Evolutionary conservation across 2,888 invertebrate species (phyloP).

Genomic region (Digitonthophagus gazella): DNA sequence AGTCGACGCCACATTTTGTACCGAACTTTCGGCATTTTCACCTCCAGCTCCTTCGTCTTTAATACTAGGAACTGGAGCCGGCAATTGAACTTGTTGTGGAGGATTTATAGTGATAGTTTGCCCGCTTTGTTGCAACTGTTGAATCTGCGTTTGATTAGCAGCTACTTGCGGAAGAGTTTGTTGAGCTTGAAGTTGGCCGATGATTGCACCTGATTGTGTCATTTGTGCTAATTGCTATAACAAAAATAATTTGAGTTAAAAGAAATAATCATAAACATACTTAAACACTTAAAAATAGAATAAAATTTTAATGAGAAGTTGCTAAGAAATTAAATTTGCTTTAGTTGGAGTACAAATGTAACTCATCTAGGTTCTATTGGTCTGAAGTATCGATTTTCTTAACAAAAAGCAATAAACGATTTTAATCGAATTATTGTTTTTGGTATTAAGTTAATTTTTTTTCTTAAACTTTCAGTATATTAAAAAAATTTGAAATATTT

Average conservation of each 20-base stretch:
- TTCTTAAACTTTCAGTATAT: too few relatives aligned
- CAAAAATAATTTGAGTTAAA: background rate
- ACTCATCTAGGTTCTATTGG: too few relatives aligned
- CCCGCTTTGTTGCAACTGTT: slow-evolving; percentile 39
- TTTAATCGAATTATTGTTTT: background rate
- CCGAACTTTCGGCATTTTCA: slow-evolving; percentile 27
- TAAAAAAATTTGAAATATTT: too few relatives aligned
- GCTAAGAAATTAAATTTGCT: too few relatives aligned
- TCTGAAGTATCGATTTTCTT: too few relatives aligned
- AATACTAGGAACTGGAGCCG: slow-evolving; percentile 40
- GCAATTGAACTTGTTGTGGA: slow-evolving; percentile 47
- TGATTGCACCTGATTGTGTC: slow-evolving; percentile 54
- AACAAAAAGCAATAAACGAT: too few relatives aligned
- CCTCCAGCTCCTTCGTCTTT: slow-evolving; percentile 29
- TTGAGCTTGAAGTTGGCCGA: slow-evolving; percentile 49
- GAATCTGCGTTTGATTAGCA: slow-evolving; percentile 42
- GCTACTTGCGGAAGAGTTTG: slow-evolving; percentile 44
- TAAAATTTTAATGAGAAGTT: too few relatives aligned
- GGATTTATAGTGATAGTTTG: slow-evolving; percentile 41
- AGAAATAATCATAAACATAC: too few relatives aligned
- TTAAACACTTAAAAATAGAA: too few relatives aligned
- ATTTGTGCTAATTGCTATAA: slow-evolving; percentile 53
- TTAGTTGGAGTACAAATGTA: too few relatives aligned
- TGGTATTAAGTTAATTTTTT: too few relatives aligned
- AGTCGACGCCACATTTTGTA: slow-evolving; percentile 32